These are phyloP conservation scores for Dolichoris vasculosae DNA, from an alignment of 1,140 invertebrate species.

Conservation along the genomic window DNA sequence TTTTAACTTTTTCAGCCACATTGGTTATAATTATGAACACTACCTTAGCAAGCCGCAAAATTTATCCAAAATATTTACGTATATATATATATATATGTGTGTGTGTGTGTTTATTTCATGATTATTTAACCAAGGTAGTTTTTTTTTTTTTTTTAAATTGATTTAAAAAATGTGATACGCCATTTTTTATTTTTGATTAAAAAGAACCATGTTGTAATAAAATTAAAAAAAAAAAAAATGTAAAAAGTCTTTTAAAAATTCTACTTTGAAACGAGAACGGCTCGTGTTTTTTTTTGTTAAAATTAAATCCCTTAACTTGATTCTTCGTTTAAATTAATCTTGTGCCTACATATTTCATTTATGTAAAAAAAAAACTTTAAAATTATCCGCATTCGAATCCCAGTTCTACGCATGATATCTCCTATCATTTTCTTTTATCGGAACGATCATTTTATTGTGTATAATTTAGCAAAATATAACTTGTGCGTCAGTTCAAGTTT, in stretches of 20 bases:
- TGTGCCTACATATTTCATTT: background rate
- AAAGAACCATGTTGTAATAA: too few species aligned
- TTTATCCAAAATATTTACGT: background rate
- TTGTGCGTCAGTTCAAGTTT: slow-evolving; percentile 2
- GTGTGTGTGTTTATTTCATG: too few species aligned
- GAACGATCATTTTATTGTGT: slow-evolving; percentile 8
- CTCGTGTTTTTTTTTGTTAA: background rate
- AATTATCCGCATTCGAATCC: background rate
- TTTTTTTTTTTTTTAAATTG: too few species aligned
- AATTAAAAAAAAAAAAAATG: background rate
- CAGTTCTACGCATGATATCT: background rate
- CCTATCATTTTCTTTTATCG: background rate
- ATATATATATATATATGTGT: too few species aligned
- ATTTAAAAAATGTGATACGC: background rate
- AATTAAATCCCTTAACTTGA: too few species aligned
- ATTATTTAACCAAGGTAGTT: background rate
- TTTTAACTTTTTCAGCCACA: slow-evolving; percentile 7
- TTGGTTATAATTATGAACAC: background rate
- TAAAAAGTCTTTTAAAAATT: background rate
- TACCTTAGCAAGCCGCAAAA: background rate
- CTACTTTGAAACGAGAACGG: background rate
- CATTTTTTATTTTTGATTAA: background rate
- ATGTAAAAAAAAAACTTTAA: slow-evolving; percentile 5
- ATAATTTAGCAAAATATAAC: slow-evolving; percentile 3
- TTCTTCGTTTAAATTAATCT: background rate